Base-by-base conservation (phyloP, 2,113 vertebrate genomes). In the Ovibos moschatus region DNA sequence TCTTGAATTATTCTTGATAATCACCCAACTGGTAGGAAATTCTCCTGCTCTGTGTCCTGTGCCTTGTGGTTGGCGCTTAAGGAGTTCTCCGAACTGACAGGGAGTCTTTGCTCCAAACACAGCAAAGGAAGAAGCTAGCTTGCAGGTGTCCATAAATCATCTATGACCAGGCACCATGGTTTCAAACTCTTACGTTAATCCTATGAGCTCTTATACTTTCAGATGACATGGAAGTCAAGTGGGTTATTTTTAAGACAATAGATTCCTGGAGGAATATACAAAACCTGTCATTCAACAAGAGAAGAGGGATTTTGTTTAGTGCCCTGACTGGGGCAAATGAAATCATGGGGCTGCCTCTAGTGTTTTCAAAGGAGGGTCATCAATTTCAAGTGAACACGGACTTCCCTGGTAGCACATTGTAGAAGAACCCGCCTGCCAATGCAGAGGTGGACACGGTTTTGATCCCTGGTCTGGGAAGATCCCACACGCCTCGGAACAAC, bases 81-180 rank as follows among this genome's bases (percentile, higher is more conserved):
- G 84, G 96, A 96, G 89, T 95, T 90, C 95, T 98, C 84, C 86
- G 88, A 1, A n/a, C 96, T 91, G 53, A 64, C 88, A 17, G 64
- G 7, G 98, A 98, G 94, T 98, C 98, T 98, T 85, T 17, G n/a
- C 45, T 94, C 98, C 98, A 98, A 98, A 98, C 98, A 98, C 97
- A 98, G 94, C 97, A 9, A 6, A 81, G 62, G 94, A 64, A 98
- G 97, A 97, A 97, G 97, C 97, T 97, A 98, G 94, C 97, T 95
- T 83, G 97, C 92, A 58, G 91, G 94, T 98, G 97, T 86, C 98
- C 96, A 25, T 1, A 53, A 40, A 96, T 85, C 87, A 94, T 96
- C 91, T 96, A 91, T 67, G 62, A 94, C 96, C 76, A 97, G 76
- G 28, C 9, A 55, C 84, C 90, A 16, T 36, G 50, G 53, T 71